These are phyloP conservation scores for Morelia viridis DNA, from an alignment of 2,797 vertebrate genomes.

Conservation along the genomic window DNA sequence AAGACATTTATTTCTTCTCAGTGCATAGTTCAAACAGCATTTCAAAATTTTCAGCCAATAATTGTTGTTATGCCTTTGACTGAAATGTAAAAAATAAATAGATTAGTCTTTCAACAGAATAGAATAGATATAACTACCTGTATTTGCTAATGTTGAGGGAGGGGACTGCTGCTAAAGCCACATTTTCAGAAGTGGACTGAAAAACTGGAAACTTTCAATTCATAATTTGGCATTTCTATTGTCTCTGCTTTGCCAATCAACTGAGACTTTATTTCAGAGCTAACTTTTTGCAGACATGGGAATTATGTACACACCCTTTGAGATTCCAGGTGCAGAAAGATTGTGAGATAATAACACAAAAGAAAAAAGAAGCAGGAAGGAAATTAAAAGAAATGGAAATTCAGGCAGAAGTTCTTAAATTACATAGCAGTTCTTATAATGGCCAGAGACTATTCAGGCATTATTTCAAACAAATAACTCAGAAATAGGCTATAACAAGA, in stretches of 20 bases:
- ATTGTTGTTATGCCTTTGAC: background rate
- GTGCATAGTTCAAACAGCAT: background rate
- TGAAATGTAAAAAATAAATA: background rate
- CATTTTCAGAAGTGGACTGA: background rate
- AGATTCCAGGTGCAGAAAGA: background rate
- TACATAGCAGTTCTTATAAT: background rate
- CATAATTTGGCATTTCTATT: background rate
- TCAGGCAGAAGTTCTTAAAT: background rate
- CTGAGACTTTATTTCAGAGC: background rate
- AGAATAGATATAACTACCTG: background rate
- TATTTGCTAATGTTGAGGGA: background rate
- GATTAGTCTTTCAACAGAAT: background rate
- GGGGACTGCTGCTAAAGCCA: background rate
- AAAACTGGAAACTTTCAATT: background rate
- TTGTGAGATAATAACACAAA: background rate
- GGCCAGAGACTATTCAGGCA: background rate
- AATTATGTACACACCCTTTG: background rate
- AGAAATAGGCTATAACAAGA: background rate
- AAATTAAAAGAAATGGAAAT: background rate
- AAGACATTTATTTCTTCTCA: background rate
- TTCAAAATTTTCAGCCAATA: background rate
- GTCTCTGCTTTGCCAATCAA: background rate
- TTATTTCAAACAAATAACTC: background rate
- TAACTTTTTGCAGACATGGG: background rate
- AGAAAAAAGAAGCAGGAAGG: background rate